A percentile compares a stretch with the other conserved stretches of the same genome.
These are phyloP conservation scores for Pachyrhynchus sulphureomaculatus DNA, from an alignment of 1,140 invertebrate species.

Conservation along the genomic window DNA sequence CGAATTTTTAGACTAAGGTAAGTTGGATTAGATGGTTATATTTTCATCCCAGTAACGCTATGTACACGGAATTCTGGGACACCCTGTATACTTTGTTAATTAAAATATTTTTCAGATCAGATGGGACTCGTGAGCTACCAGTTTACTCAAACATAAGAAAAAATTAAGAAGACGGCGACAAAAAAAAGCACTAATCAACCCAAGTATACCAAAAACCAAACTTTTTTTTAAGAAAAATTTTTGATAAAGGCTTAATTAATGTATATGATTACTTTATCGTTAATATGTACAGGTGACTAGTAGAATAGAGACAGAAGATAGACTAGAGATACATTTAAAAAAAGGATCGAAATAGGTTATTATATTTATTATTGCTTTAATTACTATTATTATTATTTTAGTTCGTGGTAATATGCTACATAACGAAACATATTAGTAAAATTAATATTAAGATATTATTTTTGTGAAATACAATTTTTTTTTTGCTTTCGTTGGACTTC, in stretches of 20 bases:
- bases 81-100: too few species aligned
- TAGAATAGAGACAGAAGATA: conserved; percentile 4
- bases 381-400: too few species aligned
- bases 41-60: too few species aligned
- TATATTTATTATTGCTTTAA: neutral
- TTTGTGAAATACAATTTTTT: too few species aligned
- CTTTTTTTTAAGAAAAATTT: conserved; percentile 13
- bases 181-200: neutral
- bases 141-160: conserved; percentile 37
- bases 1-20: too few species aligned
- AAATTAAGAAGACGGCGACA: neutral
- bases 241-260: conserved; percentile 27
- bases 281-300: conserved; percentile 23
- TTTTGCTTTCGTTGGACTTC: too few species aligned
- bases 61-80: too few species aligned
- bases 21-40: too few species aligned
- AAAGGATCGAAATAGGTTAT: neutral
- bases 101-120: conserved; percentile 29
- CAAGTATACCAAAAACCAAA: conserved; percentile 30
- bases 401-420: conserved; percentile 1
- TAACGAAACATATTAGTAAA: too few species aligned
- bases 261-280: conserved; percentile 19
- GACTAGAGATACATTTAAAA: conserved; percentile 18
- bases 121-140: conserved; percentile 37
- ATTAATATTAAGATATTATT: too few species aligned